Conservation (phyloP, 2,113 vertebrate genomes). For the Pavo muticus region DNA sequence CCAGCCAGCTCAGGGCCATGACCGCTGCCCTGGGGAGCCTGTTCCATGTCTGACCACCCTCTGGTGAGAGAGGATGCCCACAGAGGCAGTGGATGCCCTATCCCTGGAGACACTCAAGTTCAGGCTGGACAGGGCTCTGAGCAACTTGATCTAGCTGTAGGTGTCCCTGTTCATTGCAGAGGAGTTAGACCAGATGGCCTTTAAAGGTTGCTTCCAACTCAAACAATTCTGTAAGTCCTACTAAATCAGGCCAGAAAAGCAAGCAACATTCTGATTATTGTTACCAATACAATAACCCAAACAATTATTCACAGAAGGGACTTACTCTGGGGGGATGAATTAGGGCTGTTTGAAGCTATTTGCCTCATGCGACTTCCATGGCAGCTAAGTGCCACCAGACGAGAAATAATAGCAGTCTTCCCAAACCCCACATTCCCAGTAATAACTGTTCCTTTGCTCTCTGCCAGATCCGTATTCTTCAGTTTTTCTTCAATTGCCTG, state of each 20-base stretch:
- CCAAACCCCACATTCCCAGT: constrained; percentile 94
- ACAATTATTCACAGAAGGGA: background rate
- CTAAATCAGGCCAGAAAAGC: background rate
- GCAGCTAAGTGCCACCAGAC: constrained; percentile 96
- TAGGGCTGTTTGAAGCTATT: constrained; percentile 93
- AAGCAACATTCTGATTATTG: background rate
- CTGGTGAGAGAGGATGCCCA: too few species aligned
- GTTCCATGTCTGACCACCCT: too few species aligned
- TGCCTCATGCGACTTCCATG: constrained; percentile 97
- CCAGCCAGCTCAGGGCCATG: too few species aligned
- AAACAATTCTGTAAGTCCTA: background rate
- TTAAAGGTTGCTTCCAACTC: background rate
- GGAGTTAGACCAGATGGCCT: background rate
- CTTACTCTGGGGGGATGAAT: constrained; percentile 89
- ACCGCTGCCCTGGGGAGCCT: too few species aligned
- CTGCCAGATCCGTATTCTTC: constrained; percentile 76
- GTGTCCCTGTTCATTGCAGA: background rate
- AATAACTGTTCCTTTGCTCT: constrained; percentile 86
- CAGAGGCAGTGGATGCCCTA: too few species aligned
- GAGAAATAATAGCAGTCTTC: constrained; percentile 95
- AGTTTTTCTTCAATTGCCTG: constrained; percentile 87
- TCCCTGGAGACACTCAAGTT: too few species aligned
- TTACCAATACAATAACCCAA: background rate
- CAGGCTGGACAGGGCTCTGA: too few species aligned
- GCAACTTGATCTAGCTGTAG: too few species aligned